A percentile compares a stretch with the other conserved stretches of the same genome.
Evolutionary conservation across 2,113 vertebrate species (phyloP).

Genomic region (Mola mola): DNA sequence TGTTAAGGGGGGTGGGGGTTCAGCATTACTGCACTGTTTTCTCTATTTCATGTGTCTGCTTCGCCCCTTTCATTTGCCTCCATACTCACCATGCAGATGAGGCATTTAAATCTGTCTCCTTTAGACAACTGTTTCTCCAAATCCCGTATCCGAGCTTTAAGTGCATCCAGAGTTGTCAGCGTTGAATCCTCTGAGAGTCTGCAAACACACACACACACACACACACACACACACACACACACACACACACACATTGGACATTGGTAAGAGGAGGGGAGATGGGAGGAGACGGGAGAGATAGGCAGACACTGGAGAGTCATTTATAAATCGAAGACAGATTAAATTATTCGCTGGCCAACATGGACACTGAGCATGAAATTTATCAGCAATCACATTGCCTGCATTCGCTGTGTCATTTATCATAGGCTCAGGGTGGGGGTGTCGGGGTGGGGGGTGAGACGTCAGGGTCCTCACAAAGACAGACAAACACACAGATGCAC

Average conservation of each 20-base stretch:
- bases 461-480: conserved; percentile 50
- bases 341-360: conserved; percentile 80
- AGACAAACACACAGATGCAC: conserved; percentile 25
- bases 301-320: conserved; percentile 69
- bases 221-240: conserved; percentile 32
- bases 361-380: conserved; percentile 81
- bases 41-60: conserved; percentile 16
- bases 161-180: conserved; percentile 92
- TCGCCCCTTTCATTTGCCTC: conserved; percentile 17
- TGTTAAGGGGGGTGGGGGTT: conserved; percentile 11
- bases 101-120: conserved; percentile 98
- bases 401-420: conserved; percentile 75
- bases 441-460: conserved; percentile 1
- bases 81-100: conserved; percentile 97
- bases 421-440: conserved; percentile 38
- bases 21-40: conserved; percentile 10
- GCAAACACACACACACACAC: conserved; percentile 73
- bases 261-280: conserved; percentile 27
- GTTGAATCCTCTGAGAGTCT: conserved; percentile 74
- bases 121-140: conserved; percentile 97
- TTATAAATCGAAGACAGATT: conserved; percentile 82
- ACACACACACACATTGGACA: conserved; percentile 54
- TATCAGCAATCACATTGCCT: conserved; percentile 77
- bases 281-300: conserved; percentile 50
- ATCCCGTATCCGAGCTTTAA: conserved; percentile 97